Base-by-base conservation (phyloP, 2,113 vertebrate genomes). In the Stomatorhinus ivindoensis region DNA sequence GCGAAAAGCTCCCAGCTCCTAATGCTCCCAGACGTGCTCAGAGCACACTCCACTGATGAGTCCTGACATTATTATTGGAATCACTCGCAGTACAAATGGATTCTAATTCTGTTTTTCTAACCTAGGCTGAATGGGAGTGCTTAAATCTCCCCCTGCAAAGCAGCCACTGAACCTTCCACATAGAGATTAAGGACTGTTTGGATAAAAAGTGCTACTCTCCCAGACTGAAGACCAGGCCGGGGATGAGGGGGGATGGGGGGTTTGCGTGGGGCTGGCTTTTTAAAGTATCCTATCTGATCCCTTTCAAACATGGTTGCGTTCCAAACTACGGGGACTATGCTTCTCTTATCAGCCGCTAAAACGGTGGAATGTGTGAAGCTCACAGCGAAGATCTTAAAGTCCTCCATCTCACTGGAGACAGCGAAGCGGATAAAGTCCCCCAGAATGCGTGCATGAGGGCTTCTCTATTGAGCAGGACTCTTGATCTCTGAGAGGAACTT, bases 21-120 rank as follows among this genome's bases (percentile, higher is more conserved):
- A 44, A 85, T 39, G 65, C 65, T 21, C 73, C 24, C 89, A 55
- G 65, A 82, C 86, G 9, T 21, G 47, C 53, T 69, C 24, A 50
- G 24, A n/a, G 73, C n/a, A 27, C n/a, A 15, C 53, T 42, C 17
- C 87, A 15, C 3, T 90, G 88, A 90, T 85, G 87, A 88, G 44
- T 88, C 76, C 73, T 88, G 89, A 90, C 89, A 50, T 88, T 90
- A 90, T 88, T 88, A 46, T 90, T 48, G 42, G 53, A 88, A 39
- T 61, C 31, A 17, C 51, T 31, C 27, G 13, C 31, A 27, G 89
- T 69, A 85, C 89, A 84, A 90, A 88, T 61, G n/a, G 89, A 61
- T 86, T 88, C 82, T 88, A 90, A 90, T 90, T 88, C 90, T 73
- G 80, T 86, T 90, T 90, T 51, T 88, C 5, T 86, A 86, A 47